Conservation (phyloP, 2,888 invertebrate species). For the Empis livida region DNA sequence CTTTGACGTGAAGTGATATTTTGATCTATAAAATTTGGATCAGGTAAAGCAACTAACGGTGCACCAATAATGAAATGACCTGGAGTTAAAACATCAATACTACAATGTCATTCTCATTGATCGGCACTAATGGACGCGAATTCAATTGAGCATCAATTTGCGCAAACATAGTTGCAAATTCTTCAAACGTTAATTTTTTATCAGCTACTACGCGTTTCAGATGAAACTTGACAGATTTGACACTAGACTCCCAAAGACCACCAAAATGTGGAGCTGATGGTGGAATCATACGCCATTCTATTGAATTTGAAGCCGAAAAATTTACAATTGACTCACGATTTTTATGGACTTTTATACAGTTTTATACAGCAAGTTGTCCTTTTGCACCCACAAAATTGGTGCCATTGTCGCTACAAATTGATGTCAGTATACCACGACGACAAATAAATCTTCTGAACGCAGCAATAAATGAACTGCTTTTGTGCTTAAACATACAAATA, state of each 20-base stretch:
- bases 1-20: background rate
- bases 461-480: background rate
- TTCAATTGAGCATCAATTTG: slow-evolving; percentile 18
- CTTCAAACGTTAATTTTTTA: slow-evolving; percentile 15
- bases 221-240: slow-evolving; percentile 19
- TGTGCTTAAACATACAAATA: slow-evolving; percentile 5
- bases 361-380: too few species aligned
- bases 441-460: background rate
- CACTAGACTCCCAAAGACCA: slow-evolving; percentile 20
- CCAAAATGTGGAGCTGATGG: too few species aligned
- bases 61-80: slow-evolving; percentile 6
- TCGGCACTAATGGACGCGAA: slow-evolving; percentile 15
- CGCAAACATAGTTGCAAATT: slow-evolving; percentile 15
- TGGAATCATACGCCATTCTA: too few species aligned
- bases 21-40: background rate
- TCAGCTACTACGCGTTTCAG: slow-evolving; percentile 15
- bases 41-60: slow-evolving; percentile 7
- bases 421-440: background rate
- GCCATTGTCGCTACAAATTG: too few species aligned
- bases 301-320: too few species aligned
- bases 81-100: slow-evolving; percentile 3
- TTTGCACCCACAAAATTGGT: too few species aligned
- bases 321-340: too few species aligned
- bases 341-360: too few species aligned
- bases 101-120: slow-evolving; percentile 9